phyloP scores from a whole-genome alignment of 1,140 invertebrate genomes.

The Procambarus clarkii region DNA sequence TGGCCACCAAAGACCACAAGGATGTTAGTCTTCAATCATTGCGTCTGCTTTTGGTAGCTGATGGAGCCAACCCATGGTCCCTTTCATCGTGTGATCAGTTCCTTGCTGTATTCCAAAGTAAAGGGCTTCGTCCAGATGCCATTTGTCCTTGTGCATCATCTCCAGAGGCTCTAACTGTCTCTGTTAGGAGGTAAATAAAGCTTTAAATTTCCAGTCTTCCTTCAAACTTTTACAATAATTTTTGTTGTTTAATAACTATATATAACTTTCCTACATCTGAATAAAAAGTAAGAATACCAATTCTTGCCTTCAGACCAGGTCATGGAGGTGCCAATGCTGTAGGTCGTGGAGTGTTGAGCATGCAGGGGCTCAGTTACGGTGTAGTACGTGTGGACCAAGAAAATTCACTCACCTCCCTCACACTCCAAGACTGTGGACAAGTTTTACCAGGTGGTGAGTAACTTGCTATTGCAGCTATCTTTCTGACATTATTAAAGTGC shows the following conservation, averaged over 20 bases:
- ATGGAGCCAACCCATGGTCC: constrained; percentile 99
- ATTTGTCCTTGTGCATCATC: constrained; percentile 98
- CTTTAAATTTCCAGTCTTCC: not conserved
- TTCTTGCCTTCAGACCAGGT: constrained; percentile 81
- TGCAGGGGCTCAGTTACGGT: constrained; percentile 97
- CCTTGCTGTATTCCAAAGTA: constrained; percentile 89
- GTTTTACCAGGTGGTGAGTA: constrained; percentile 92
- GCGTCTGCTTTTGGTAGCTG: constrained; percentile 94
- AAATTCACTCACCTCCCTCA: constrained; percentile 97
- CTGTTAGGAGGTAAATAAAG: constrained; percentile 82
- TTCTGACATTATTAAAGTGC: no score
- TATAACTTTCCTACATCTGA: not conserved
- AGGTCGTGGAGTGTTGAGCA: constrained; percentile 98
- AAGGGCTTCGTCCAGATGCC: constrained; percentile 94
- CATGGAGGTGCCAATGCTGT: constrained; percentile 90
- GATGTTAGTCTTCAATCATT: constrained; percentile 95
- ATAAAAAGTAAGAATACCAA: not conserved
- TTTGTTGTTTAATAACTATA: no score
- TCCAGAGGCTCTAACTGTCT: constrained; percentile 96
- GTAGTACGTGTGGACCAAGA: constrained; percentile 99
- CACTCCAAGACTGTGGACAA: constrained; percentile 98
- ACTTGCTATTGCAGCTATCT: not conserved
- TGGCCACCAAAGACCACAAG: constrained; percentile 98
- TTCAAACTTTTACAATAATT: no score
- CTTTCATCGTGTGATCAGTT: constrained; percentile 99